These are phyloP conservation scores for Thalassaphorura encarpata DNA, from an alignment of 1,140 invertebrate genomes.

Conservation along the genomic window DNA sequence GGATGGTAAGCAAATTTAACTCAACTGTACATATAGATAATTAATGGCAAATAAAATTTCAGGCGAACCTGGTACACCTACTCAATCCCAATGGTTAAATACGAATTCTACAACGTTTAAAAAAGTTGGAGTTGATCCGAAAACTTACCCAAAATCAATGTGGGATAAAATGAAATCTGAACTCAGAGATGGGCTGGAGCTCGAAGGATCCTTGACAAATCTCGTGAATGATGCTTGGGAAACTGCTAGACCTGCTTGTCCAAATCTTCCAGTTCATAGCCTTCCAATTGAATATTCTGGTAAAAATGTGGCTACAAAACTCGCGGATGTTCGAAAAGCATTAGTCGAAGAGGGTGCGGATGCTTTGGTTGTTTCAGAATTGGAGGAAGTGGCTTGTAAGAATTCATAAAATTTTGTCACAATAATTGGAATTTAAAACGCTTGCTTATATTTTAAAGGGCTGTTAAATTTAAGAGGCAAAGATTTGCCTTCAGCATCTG, in stretches of 20 bases:
- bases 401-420: background rate
- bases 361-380: slow-evolving; percentile 70
- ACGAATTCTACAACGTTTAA: slow-evolving; percentile 26
- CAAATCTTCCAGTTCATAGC: slow-evolving; percentile 43
- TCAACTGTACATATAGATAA: background rate
- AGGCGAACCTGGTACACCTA: slow-evolving; percentile 11
- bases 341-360: slow-evolving; percentile 55
- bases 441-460: background rate
- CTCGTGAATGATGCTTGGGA: slow-evolving; percentile 74
- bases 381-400: slow-evolving; percentile 76
- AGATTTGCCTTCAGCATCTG: background rate
- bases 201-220: slow-evolving; percentile 34
- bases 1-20: slow-evolving; percentile 41
- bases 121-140: slow-evolving; percentile 73
- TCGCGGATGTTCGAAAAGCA: slow-evolving; percentile 53
- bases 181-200: slow-evolving; percentile 46
- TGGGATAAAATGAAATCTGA: slow-evolving; percentile 38
- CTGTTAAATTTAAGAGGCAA: background rate
- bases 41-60: background rate
- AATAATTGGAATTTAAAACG: background rate
- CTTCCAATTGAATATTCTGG: slow-evolving; percentile 50
- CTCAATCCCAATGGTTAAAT: slow-evolving; percentile 18
- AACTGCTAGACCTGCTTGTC: slow-evolving; percentile 44
- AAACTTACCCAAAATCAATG: slow-evolving; percentile 39
- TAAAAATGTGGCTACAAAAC: slow-evolving; percentile 59